Evolutionary conservation across 2,888 invertebrate genomes (phyloP), one percentile per base, ranked within the genome.

Genomic region (Diachrysia chrysitis): DNA sequence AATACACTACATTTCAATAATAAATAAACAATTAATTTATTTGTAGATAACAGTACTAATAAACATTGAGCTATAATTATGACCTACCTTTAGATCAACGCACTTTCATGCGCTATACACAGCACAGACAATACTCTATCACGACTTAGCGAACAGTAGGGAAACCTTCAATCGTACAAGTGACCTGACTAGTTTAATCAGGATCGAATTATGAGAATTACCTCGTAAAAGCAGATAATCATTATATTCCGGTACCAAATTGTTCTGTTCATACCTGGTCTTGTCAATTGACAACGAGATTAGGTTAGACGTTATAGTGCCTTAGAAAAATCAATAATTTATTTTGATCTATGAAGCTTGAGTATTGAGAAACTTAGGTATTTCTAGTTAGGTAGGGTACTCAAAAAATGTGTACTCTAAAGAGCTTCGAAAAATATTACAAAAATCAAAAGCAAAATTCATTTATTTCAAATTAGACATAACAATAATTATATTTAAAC

Each of bases 101-200:
- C 54, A 72, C 60, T 53, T 58, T 53, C 48, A 51, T 16, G 32
- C 59, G 42, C 58, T 62, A 42, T 55, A 56, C 66, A 5, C 9
- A 32, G n/a, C 68, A 67, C 78, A 67, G 58, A n/a, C 60, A 19
- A 61, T 66, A 63, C 57, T 77, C 55, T 68, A 64, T 75, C 78
- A 78, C 74, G 74, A 75, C 37, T 53, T 46, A 9, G 32, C 32
- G 32, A 10, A 32, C 32, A 10, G 29, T 9, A 48, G 60, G 55
- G 35, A 25, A 56, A 72, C 66, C n/a, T 37, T 78, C 74, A 64
- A 64, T 42, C 12, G 21, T 9, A 63, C 12, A 17, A 19, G 1
- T 16, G 6, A 25, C 23, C 25, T 46, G 10, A 58, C 37, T 53
- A 51, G 21, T 29, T 46, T 9, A 25, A 37, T 51, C 23, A 48